These are phyloP conservation scores for Alosa sapidissima DNA, from an alignment of 2,797 vertebrate genomes.

Conservation along the genomic window DNA sequence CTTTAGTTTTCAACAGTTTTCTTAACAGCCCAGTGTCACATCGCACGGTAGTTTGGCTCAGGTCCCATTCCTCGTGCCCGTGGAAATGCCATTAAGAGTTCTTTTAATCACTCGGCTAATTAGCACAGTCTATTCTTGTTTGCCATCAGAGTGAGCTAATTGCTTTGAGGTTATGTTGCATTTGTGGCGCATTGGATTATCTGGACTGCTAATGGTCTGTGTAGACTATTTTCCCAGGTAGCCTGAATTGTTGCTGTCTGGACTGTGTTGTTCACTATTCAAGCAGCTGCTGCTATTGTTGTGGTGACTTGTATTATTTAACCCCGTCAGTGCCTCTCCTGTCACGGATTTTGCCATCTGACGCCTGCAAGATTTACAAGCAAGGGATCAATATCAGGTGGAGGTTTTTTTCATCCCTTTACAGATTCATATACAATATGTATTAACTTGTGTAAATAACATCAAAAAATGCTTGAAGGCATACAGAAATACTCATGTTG, in stretches of 20 bases:
- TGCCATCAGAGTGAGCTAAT: constrained; percentile 3
- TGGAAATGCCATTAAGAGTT: constrained; percentile 9
- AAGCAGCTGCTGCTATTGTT: not conserved
- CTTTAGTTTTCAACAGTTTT: constrained; percentile 3
- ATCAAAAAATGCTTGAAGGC: not conserved
- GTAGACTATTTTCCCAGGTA: not conserved
- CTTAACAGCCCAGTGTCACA: not conserved
- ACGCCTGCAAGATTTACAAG: constrained; percentile 98
- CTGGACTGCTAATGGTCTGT: not conserved
- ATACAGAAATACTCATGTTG: not conserved
- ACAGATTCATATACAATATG: not conserved
- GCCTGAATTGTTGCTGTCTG: not conserved
- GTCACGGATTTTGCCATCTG: constrained; percentile 94
- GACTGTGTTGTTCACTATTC: not conserved
- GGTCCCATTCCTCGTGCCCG: not conserved
- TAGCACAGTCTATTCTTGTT: constrained; percentile 24
- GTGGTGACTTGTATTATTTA: not conserved
- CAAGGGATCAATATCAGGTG: constrained; percentile 98
- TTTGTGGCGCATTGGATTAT: constrained; percentile 6
- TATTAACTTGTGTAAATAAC: not conserved
- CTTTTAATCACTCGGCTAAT: constrained; percentile 14
- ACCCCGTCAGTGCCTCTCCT: constrained; percentile 88
- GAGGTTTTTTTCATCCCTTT: constrained; percentile 45
- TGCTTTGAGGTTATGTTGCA: constrained; percentile 23
- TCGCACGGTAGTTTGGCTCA: not conserved